Conservation (phyloP, 2,113 vertebrate genomes). For the Oryzias melastigma region DNA sequence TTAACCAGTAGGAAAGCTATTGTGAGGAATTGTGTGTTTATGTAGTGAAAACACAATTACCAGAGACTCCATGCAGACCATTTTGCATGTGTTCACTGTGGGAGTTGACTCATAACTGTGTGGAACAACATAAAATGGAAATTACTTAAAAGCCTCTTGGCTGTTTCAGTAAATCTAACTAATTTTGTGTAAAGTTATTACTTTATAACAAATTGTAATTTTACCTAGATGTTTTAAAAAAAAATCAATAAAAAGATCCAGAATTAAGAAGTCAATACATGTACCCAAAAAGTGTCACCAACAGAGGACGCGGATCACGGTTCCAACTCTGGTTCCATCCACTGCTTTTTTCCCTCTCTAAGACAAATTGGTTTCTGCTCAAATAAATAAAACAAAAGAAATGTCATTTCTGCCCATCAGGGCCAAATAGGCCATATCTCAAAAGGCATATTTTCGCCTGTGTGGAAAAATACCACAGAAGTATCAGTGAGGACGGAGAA, state of each 20-base stretch:
- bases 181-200: constrained; percentile 10
- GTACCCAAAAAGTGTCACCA: too few species aligned
- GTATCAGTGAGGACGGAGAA: constrained; percentile 35
- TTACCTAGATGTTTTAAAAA: too few species aligned
- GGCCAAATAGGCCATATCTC: constrained; percentile 42
- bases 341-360: not conserved
- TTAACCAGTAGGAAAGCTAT: too few species aligned
- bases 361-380: constrained; percentile 33
- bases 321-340: too few species aligned
- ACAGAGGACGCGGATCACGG: too few species aligned
- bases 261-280: too few species aligned
- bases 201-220: too few species aligned
- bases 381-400: constrained; percentile 47
- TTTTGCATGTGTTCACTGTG: constrained; percentile 52
- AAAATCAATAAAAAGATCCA: too few species aligned
- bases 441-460: constrained; percentile 29
- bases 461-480: constrained; percentile 46
- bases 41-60: not conserved
- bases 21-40: too few species aligned
- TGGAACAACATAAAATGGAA: constrained; percentile 45
- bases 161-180: constrained; percentile 36
- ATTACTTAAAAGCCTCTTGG: constrained; percentile 54
- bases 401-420: constrained; percentile 28
- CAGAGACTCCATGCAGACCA: constrained; percentile 14
- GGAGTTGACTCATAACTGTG: constrained; percentile 41